Conservation (phyloP, 1,140 invertebrate genomes). For the Antheraea mylitta region DNA sequence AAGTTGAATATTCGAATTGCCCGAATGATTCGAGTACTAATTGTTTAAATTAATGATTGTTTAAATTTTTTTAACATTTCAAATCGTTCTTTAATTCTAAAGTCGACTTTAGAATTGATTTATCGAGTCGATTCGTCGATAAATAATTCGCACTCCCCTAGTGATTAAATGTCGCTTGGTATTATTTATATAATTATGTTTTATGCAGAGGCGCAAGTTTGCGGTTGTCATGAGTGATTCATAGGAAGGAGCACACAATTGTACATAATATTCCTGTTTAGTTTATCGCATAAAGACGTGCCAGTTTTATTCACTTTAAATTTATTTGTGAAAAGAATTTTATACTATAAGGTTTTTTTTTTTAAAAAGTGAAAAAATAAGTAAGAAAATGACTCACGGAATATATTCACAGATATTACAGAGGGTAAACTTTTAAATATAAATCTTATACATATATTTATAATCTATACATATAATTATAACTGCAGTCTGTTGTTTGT, state of each 20-base stretch:
- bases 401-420: constrained; percentile 36
- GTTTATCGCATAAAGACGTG: not conserved
- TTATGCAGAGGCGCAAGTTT: not conserved
- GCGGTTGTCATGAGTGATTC: constrained; percentile 20
- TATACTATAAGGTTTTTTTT: not conserved
- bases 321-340: not conserved
- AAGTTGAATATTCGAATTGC: no score
- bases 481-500: no score
- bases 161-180: not conserved
- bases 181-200: constrained; percentile 11
- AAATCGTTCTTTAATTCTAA: no score
- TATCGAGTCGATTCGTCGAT: no score
- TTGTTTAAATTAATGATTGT: no score
- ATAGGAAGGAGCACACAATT: constrained; percentile 25
- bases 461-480: no score
- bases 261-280: not conserved
- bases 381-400: constrained; percentile 36
- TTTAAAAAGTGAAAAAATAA: not conserved
- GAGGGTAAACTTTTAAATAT: constrained; percentile 20
- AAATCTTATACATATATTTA: no score
- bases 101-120: no score
- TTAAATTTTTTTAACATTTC: no score
- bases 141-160: not conserved
- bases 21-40: no score
- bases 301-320: not conserved